Evolutionary conservation across 2,113 vertebrate species (phyloP), one percentile per base, ranked within the genome.

Genomic region (Amphilophus citrinellus): DNA sequence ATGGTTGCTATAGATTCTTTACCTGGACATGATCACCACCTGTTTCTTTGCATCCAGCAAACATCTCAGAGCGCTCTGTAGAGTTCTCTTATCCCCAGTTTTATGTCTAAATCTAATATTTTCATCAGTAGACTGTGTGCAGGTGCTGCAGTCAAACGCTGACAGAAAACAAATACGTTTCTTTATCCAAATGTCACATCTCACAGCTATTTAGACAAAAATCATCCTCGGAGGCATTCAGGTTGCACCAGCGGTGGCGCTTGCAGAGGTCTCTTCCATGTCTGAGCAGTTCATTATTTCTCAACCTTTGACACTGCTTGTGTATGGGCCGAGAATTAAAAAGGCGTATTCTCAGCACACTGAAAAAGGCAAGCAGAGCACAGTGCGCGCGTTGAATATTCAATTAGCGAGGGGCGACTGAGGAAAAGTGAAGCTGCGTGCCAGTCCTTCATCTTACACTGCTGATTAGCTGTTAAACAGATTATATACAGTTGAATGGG

Each of bases 251-350:
- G 85, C 47, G 57, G 60, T 60, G 65, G 83, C 96, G 94, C 96
- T 96, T 90, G 96, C 96, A 96, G 95, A 93, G 92, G 95, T 96
- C 96, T 96, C 95, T 97, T 97, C 97, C 97, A 97, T 98, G 97
- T 96, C 96, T 96, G 96, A 95, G 94, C 96, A 96, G 96, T 98
- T 98, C 97, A 98, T 98, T 98, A 98, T 98, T 97, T 97, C 84
- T 89, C 95, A 97, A 97, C 97, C 97, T 94, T 94, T 98, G 97
- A 97, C 98, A 97, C 96, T 83, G 97, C 97, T 61, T 88, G 88
- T 94, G 90, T 92, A 89, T 94, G 97, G 96, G 96, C 97, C 96
- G 96, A 97, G 96, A 96, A 95, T 97, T 96, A 91, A 90, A 94
- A 93, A 94, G 94, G 92, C 91, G 85, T 79, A 87, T 91, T 95